phyloP scores from a whole-genome alignment of 2,888 invertebrate genomes.

The Vesta saturnalis region DNA sequence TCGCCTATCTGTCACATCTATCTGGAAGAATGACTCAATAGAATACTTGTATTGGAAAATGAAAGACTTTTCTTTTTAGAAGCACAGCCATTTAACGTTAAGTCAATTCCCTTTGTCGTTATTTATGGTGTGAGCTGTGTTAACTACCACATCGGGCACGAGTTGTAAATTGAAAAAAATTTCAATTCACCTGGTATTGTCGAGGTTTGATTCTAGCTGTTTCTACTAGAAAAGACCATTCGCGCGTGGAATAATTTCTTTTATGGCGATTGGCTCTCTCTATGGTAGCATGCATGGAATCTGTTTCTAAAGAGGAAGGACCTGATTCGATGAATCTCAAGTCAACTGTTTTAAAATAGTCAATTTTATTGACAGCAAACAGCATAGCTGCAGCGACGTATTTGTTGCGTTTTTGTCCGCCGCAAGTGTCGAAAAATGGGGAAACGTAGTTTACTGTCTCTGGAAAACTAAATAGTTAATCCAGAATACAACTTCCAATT shows the following conservation, averaged over 20 bases:
- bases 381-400: constrained; percentile 32
- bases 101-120: no score
- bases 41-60: no score
- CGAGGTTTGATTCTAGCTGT: neutral
- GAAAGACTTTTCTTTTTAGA: no score
- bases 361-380: constrained; percentile 35
- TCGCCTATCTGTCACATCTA: no score
- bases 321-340: constrained; percentile 10
- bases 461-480: constrained; percentile 23
- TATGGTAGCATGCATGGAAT: neutral
- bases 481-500: constrained; percentile 34
- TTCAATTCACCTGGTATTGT: no score
- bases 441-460: constrained; percentile 15
- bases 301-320: neutral
- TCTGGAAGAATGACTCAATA: no score
- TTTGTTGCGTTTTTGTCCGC: no score
- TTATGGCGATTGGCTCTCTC: neutral
- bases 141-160: no score
- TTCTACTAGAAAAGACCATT: neutral
- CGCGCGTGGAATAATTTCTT: neutral
- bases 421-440: constrained; percentile 25
- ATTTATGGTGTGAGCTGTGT: no score
- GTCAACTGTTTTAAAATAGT: constrained; percentile 26
- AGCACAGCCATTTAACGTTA: no score
- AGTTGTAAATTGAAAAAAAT: no score